Percentiles rank a stretch among this genome's conserved stretches.
phyloP scores from a whole-genome alignment of 2,888 invertebrate species.

The Hemicrepidius hirtus region DNA sequence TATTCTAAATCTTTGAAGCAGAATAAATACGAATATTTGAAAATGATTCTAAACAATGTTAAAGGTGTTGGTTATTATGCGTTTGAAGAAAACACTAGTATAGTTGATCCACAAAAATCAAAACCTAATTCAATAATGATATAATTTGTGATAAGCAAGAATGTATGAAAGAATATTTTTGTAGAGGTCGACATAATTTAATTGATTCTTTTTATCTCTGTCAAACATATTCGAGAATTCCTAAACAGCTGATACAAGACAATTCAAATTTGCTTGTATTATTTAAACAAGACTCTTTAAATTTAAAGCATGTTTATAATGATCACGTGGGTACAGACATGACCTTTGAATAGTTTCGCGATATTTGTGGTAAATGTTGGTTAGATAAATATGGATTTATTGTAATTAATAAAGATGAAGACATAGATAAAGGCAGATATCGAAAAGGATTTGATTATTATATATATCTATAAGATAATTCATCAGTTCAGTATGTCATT shows the following conservation, averaged over 20 bases:
- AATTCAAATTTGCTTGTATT: constrained; percentile 54
- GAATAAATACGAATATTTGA: constrained; percentile 61
- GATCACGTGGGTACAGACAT: constrained; percentile 58
- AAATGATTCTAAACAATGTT: constrained; percentile 54
- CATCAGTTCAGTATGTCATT: too few species aligned
- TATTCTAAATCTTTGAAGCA: constrained; percentile 62
- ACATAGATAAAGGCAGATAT: constrained; percentile 59
- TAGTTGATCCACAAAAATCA: constrained; percentile 55
- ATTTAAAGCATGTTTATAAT: constrained; percentile 63
- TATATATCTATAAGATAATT: constrained; percentile 21
- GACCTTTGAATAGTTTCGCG: constrained; percentile 59
- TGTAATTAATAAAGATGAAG: constrained; percentile 62
- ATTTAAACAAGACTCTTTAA: constrained; percentile 59
- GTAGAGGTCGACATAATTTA: constrained; percentile 62
- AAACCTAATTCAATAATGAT: constrained; percentile 62
- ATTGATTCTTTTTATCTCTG: constrained; percentile 65
- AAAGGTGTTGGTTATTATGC: constrained; percentile 55
- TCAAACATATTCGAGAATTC: constrained; percentile 61
- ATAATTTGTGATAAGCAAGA: constrained; percentile 62
- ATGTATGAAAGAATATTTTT: neutral
- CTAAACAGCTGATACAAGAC: constrained; percentile 14
- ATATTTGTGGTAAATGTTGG: constrained; percentile 63
- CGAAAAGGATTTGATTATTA: constrained; percentile 61
- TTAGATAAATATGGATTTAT: constrained; percentile 60
- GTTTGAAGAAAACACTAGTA: constrained; percentile 46